Conservation (phyloP, 2,113 vertebrate genomes). For the Lasiurus borealis region DNA sequence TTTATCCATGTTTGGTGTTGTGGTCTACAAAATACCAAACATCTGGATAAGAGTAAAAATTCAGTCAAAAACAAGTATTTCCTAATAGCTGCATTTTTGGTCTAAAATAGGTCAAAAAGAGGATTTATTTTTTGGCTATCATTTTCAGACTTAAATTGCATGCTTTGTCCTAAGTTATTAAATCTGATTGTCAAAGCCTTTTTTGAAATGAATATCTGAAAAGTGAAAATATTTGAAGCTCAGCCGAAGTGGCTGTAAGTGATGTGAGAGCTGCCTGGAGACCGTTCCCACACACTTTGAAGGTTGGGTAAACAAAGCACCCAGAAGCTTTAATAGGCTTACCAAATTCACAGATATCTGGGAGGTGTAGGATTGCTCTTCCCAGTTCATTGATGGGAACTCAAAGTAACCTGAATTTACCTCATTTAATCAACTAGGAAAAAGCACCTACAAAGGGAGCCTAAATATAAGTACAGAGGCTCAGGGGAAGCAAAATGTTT, state of each 20-base stretch:
- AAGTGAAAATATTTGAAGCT: not conserved
- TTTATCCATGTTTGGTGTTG: not conserved
- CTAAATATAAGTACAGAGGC: not conserved
- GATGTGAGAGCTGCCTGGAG: not conserved
- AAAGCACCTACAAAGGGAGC: not conserved
- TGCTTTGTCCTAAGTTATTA: not conserved
- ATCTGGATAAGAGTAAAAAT: conserved; percentile 36
- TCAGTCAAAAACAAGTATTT: conserved; percentile 10
- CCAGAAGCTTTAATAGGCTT: not conserved
- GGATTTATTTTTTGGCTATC: not conserved
- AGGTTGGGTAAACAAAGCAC: not conserved
- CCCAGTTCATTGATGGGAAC: not conserved
- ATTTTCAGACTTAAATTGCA: conserved; percentile 21
- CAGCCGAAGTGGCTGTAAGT: not conserved
- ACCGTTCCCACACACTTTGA: not conserved
- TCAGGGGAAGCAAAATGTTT: not conserved
- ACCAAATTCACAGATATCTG: not conserved
- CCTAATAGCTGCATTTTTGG: conserved; percentile 28
- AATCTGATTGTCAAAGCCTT: not conserved
- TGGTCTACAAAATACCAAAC: conserved; percentile 5
- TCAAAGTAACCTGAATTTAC: conserved; percentile 33
- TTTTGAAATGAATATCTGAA: not conserved
- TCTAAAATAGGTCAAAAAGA: conserved; percentile 25
- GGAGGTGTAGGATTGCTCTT: not conserved
- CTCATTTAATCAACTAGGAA: not conserved